Base-by-base conservation (phyloP, 1,140 invertebrate genomes). In the Macrotrachela quadricornifera region DNA sequence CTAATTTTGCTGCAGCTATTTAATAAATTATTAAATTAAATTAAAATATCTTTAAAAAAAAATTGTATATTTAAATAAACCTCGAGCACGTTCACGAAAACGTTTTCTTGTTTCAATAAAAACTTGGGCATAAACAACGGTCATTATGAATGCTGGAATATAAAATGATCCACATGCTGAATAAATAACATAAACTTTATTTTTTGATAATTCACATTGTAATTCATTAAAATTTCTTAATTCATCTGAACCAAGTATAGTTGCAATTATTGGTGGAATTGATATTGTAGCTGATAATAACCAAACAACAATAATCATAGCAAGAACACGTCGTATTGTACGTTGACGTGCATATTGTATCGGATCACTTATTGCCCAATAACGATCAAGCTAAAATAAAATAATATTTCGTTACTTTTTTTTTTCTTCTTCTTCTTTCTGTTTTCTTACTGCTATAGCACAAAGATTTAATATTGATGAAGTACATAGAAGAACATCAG, bases 281-380 rank as follows among this genome's bases (percentile, higher is more conserved):
- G 53, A 54, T 13, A 54, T 44, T 14, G 48, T 6, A 13, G 53
- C 71, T 1, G 46, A 41, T 21, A 50, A 17, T 14, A 85, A 64
- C 91, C 91, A 97, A 0, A 95, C 87, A 12, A 83, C 77, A 2
- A 78, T 79, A 55, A 95, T 92, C 66, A 88, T 85, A 10, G 80
- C 71, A 9, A 94, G 71, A 0, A 92, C 90, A 37, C 87, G 76
- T 59, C 84, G 81, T n/a, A 86, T 69, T 1, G 90, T 92, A 55
- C 91, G 77, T 67, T 90, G 88, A 63, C 88, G 84, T 6, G 88
- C 86, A 70, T 97, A 96, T 63, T 90, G 87, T 53, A 97, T 86
- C 0, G 91, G 91, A 67, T 95, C 88, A 0, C 87, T 94, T 47
- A 96, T 95, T 10, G 91, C 91, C 82, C 64, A 70, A 52, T 70